phyloP scores from a whole-genome alignment of 2,888 invertebrate genomes.

The Hipparchia sbordonii region DNA sequence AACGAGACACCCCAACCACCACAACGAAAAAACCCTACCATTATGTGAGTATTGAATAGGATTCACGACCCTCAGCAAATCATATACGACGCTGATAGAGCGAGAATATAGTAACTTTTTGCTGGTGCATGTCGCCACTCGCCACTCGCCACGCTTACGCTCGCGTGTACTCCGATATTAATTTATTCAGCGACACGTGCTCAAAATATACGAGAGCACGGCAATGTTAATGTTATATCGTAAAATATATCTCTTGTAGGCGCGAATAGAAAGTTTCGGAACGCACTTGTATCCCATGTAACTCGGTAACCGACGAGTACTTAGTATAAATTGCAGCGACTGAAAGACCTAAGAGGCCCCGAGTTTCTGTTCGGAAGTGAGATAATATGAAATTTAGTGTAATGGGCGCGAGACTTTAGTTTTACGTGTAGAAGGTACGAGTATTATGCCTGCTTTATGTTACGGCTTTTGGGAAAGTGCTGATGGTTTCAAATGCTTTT shows the following conservation, averaged over 20 bases:
- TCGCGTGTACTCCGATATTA: constrained; percentile 37
- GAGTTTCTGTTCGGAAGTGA: constrained; percentile 38
- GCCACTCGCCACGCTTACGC: neutral
- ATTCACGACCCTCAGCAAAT: no score
- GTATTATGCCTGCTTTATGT: constrained; percentile 20
- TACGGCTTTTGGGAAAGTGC: constrained; percentile 24
- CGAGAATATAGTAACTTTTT: no score
- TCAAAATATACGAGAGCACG: constrained; percentile 51
- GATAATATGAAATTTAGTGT: constrained; percentile 41
- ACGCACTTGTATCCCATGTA: constrained; percentile 40
- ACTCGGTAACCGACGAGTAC: constrained; percentile 40
- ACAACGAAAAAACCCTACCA: no score
- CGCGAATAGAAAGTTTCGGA: constrained; percentile 45
- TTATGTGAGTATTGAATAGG: no score
- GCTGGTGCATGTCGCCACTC: neutral
- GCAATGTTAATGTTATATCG: constrained; percentile 44
- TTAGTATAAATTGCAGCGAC: constrained; percentile 41
- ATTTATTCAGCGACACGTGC: constrained; percentile 57
- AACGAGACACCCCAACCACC: no score
- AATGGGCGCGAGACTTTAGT: constrained; percentile 36
- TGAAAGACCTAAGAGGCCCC: constrained; percentile 29
- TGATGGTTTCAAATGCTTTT: constrained; percentile 15
- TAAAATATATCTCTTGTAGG: constrained; percentile 39
- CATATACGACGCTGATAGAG: no score
- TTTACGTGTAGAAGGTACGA: constrained; percentile 16